Base-by-base conservation (phyloP, 2,888 invertebrate genomes). In the Drosophila formosana region DNA sequence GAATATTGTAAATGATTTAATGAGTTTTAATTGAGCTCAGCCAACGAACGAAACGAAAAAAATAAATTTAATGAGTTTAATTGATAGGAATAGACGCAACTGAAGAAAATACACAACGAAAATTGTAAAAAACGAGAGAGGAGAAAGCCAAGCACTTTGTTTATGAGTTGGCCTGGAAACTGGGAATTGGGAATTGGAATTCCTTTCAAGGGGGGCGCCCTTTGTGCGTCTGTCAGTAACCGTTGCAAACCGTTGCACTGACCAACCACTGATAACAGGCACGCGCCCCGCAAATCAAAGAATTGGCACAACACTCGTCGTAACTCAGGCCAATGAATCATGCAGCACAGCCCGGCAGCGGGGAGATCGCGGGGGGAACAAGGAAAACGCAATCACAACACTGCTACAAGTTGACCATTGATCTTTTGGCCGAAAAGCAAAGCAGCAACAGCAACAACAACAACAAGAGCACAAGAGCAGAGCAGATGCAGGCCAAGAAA, bases 1-100 rank as follows among this genome's bases (percentile, higher is more conserved):
- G 85, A 78, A 87, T 86, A 86, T 86, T 79, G 81, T 87, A 76
- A 83, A 84, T 82, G 81, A 80, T 86, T 87, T 86, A 86, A 86
- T 86, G 85, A 86, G 81, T 85, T 87, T 86, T 86, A 86, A 86
- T 86, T 87, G 87, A 81, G 71, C 61, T 60, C 53, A 37, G 32
- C 43, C 53, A 61, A 9, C 28, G 50, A 53, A 46, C 41, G 64
- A 49, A 49, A 65, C 18, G 49, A 57, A 58, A 46, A 70, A 56
- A 25, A 66, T 30, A 49, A 46, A 60, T 80, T 28, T 85, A 84
- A 86, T 86, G 87, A 80, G 72, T 85, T 85, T 81, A 86, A 85
- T 85, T 86, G 85, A 85, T 85, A 84, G 84, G 80, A 49, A 79
- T 82, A 76, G 82, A 71, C 55, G 46, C 51, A 58, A 60, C 18